These are phyloP conservation scores for Bufo bufo DNA, from an alignment of 2,113 vertebrate genomes.

Conservation along the genomic window DNA sequence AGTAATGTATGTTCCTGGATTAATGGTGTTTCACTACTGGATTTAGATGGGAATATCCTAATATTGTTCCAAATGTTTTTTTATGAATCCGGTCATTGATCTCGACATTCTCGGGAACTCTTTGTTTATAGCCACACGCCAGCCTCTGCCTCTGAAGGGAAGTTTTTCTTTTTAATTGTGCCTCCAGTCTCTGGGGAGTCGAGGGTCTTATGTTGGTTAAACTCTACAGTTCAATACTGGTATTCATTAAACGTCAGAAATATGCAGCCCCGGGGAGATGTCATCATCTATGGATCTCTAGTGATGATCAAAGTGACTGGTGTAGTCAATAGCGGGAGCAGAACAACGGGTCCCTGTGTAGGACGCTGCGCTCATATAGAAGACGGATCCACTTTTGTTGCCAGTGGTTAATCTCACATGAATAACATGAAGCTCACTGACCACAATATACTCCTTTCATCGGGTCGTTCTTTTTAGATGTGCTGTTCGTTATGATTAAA, in stretches of 20 bases:
- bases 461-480: not conserved
- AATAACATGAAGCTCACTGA: not conserved
- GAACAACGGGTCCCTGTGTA: not conserved
- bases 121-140: not conserved
- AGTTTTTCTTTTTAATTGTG: not conserved
- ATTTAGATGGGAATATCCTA: not conserved
- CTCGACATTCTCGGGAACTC: not conserved
- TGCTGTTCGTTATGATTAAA: too few relatives aligned
- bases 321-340: not conserved
- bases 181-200: not conserved
- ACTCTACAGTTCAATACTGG: not conserved
- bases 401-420: not conserved
- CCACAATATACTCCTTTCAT: not conserved
- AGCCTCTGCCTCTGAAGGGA: not conserved
- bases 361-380: not conserved
- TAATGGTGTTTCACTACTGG: too few relatives aligned
- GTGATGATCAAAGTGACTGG: slow-evolving; percentile 3
- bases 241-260: not conserved
- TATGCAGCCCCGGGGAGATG: not conserved
- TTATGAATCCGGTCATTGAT: not conserved
- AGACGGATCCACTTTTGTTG: not conserved
- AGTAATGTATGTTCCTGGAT: too few relatives aligned
- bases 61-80: too few relatives aligned
- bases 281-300: not conserved
- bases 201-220: not conserved